A percentile compares a stretch with the other conserved stretches of the same genome.
These are phyloP conservation scores for Choloepus didactylus DNA, from an alignment of 2,797 vertebrate species.

Conservation along the genomic window DNA sequence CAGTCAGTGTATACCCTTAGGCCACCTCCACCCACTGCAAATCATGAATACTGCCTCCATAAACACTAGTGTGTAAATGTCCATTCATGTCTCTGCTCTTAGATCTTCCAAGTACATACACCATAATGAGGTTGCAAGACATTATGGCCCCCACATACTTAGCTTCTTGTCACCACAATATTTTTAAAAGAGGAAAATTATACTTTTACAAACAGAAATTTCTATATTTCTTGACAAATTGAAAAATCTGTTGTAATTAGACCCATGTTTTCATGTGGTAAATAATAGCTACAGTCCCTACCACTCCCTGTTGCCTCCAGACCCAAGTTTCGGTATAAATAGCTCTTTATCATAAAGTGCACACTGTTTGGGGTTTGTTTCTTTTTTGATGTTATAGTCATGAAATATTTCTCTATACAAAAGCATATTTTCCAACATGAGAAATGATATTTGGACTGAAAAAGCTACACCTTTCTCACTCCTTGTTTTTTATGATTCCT, in stretches of 20 bases:
- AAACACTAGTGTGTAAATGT: too few relatives aligned
- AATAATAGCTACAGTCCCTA: background rate
- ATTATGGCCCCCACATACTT: too few relatives aligned
- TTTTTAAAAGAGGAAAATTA: background rate
- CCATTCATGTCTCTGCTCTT: too few relatives aligned
- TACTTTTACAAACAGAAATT: background rate
- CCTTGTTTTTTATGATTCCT: background rate
- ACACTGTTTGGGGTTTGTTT: background rate
- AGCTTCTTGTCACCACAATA: too few relatives aligned
- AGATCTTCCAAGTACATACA: too few relatives aligned
- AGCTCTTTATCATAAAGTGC: background rate
- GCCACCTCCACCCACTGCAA: too few relatives aligned
- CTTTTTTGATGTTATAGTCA: background rate
- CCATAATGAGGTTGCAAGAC: too few relatives aligned
- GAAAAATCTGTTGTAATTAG: background rate
- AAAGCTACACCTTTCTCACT: background rate
- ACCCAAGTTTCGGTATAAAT: background rate
- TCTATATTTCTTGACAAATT: constrained; percentile 7
- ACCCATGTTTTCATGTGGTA: background rate
- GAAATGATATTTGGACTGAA: constrained; percentile 22
- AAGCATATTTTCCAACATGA: background rate
- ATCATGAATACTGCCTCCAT: too few relatives aligned
- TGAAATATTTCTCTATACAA: background rate
- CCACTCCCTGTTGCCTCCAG: background rate
- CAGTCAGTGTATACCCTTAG: too few relatives aligned